Percentiles rank a stretch among this genome's conserved stretches.
phyloP scores from a whole-genome alignment of 2,797 vertebrate genomes.

The Amphiprion clarkii region DNA sequence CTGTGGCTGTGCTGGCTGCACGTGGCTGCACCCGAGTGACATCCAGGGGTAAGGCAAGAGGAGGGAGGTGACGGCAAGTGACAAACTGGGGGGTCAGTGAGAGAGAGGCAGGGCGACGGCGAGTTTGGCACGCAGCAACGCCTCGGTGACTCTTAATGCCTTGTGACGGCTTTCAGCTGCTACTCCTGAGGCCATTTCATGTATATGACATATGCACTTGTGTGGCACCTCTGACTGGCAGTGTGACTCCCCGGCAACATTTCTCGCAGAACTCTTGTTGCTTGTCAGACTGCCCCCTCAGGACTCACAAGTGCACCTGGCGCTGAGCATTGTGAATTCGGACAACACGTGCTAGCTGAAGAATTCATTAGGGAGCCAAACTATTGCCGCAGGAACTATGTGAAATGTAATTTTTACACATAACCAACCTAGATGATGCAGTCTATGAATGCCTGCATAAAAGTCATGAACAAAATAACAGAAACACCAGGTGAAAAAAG shows the following conservation, averaged over 20 bases:
- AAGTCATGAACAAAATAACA: constrained; percentile 50
- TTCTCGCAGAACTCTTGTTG: constrained; percentile 69
- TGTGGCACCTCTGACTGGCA: constrained; percentile 72
- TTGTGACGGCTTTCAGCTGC: constrained; percentile 77
- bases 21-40: constrained; percentile 64
- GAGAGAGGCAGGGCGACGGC: constrained; percentile 53
- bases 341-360: constrained; percentile 48
- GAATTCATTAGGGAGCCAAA: constrained; percentile 43
- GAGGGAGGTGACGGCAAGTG: constrained; percentile 70
- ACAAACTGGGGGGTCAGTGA: constrained; percentile 60
- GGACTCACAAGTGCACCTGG: constrained; percentile 73
- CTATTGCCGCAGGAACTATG: constrained; percentile 42
- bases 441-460: constrained; percentile 37
- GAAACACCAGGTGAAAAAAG: constrained; percentile 40
- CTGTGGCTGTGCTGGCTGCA: constrained; percentile 59
- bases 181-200: constrained; percentile 76
- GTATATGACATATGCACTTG: constrained; percentile 81
- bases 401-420: constrained; percentile 42
- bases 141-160: constrained; percentile 71
- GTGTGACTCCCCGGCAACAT: constrained; percentile 68
- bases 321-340: constrained; percentile 54
- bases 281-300: constrained; percentile 69
- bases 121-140: constrained; percentile 50
- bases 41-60: constrained; percentile 65
- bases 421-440: constrained; percentile 31